Evolutionary conservation across 2,113 vertebrate species (phyloP).

Genomic region (Leucopternis melanops): DNA sequence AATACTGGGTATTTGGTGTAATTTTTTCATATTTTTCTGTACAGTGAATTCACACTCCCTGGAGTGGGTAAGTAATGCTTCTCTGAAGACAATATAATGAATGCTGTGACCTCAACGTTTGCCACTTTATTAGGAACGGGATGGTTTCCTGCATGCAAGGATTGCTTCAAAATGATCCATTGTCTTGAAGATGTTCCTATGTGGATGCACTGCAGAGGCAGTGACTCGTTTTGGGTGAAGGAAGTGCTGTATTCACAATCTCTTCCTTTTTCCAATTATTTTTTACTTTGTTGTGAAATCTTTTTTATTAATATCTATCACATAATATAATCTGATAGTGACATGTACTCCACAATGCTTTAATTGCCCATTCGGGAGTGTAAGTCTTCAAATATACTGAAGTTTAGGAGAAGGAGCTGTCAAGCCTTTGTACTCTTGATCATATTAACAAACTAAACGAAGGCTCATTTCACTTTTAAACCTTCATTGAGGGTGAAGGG

Average conservation of each 20-base stretch:
- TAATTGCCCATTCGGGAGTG: neutral
- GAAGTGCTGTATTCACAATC: neutral
- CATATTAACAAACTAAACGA: neutral
- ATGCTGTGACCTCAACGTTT: neutral
- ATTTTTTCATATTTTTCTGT: neutral
- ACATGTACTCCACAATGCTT: neutral
- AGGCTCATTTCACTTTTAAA: neutral
- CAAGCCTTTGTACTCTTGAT: neutral
- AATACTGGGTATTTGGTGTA: neutral
- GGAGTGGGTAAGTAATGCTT: neutral
- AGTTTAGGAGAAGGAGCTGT: neutral
- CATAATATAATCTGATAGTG: neutral
- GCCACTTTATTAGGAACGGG: neutral
- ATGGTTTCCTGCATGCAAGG: neutral
- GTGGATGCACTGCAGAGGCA: neutral
- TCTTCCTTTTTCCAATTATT: neutral
- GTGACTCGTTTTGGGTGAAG: neutral
- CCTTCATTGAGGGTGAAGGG: neutral
- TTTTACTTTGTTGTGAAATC: neutral
- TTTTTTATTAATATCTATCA: neutral
- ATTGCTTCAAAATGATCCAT: neutral
- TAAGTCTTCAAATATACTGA: neutral
- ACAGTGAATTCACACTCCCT: neutral
- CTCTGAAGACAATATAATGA: neutral
- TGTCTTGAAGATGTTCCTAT: neutral